Evolutionary conservation across 2,888 invertebrate species (phyloP).

Genomic region (Venustoraphidia nigricollis): DNA sequence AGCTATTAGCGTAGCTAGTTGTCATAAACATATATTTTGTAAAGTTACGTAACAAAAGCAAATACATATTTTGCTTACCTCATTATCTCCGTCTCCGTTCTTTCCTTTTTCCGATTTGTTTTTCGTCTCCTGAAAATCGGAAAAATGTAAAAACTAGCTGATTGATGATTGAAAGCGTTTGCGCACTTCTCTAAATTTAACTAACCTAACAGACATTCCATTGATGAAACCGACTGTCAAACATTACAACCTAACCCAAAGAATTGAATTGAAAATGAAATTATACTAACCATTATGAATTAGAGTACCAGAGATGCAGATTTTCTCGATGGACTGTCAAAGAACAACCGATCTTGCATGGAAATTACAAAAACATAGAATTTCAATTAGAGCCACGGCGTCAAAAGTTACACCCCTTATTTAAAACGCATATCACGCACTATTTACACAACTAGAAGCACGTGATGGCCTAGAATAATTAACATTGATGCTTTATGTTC

Average conservation of each 20-base stretch:
- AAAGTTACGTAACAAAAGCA: no score
- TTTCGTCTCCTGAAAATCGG: conserved; percentile 40
- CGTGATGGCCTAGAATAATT: no score
- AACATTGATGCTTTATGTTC: no score
- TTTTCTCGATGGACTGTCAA: not conserved
- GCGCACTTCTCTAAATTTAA: conserved; percentile 7
- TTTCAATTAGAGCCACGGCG: conserved; percentile 23
- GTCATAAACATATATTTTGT: no score
- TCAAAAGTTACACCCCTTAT: conserved; percentile 15
- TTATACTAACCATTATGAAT: conserved; percentile 14
- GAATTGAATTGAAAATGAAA: conserved; percentile 9
- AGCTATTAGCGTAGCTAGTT: no score
- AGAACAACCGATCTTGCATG: not conserved
- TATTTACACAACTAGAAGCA: not conserved
- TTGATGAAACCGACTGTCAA: conserved; percentile 9
- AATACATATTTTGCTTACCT: conserved; percentile 27
- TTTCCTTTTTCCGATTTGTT: conserved; percentile 36
- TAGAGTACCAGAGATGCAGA: conserved; percentile 4
- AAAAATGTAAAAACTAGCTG: conserved; percentile 12
- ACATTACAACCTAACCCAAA: conserved; percentile 4
- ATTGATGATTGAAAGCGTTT: conserved; percentile 11
- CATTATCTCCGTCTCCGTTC: conserved; percentile 37
- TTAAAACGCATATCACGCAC: conserved; percentile 15
- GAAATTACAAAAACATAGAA: conserved; percentile 23
- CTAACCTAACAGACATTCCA: conserved; percentile 15